Evolutionary conservation across 2,797 vertebrate species (phyloP).

Genomic region (Neosalanx taihuensis): DNA sequence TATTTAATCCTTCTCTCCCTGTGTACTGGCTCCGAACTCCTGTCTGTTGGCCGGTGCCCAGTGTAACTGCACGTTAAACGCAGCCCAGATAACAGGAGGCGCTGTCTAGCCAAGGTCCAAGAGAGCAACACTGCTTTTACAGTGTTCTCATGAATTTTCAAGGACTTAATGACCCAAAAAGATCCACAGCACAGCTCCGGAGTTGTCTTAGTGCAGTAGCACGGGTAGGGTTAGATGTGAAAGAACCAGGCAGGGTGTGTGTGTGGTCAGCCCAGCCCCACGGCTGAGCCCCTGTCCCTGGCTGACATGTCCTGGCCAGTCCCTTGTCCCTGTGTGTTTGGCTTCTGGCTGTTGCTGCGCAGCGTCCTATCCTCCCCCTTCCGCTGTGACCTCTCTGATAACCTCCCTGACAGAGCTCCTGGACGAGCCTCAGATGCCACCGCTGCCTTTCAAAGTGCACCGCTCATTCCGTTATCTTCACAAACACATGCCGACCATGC

Average conservation of each 20-base stretch:
- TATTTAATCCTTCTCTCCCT: constrained; percentile 54
- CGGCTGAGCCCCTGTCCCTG: not conserved
- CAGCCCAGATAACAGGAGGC: constrained; percentile 50
- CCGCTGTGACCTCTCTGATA: constrained; percentile 56
- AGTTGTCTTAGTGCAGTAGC: constrained; percentile 45
- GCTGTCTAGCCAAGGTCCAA: constrained; percentile 33
- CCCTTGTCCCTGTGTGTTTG: constrained; percentile 16
- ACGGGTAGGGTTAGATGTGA: constrained; percentile 30
- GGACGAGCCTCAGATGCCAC: constrained; percentile 58
- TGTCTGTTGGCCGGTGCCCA: constrained; percentile 49
- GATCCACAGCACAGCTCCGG: constrained; percentile 51
- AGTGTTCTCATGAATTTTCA: constrained; percentile 65
- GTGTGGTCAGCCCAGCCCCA: not conserved
- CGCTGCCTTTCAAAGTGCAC: constrained; percentile 49
- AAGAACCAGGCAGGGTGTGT: constrained; percentile 12
- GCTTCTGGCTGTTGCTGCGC: constrained; percentile 27
- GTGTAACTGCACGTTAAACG: constrained; percentile 44
- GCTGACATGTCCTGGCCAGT: constrained; percentile 23
- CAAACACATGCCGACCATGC: constrained; percentile 62
- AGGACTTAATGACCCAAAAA: constrained; percentile 53
- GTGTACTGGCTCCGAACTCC: constrained; percentile 47
- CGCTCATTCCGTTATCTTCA: constrained; percentile 68
- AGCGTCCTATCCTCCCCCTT: constrained; percentile 40
- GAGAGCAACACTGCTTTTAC: constrained; percentile 40
- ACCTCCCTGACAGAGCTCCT: constrained; percentile 66